A percentile compares a stretch with the other conserved stretches of the same genome.
Evolutionary conservation across 2,797 vertebrate species (phyloP).

Genomic region (Malacoctenus gilli): DNA sequence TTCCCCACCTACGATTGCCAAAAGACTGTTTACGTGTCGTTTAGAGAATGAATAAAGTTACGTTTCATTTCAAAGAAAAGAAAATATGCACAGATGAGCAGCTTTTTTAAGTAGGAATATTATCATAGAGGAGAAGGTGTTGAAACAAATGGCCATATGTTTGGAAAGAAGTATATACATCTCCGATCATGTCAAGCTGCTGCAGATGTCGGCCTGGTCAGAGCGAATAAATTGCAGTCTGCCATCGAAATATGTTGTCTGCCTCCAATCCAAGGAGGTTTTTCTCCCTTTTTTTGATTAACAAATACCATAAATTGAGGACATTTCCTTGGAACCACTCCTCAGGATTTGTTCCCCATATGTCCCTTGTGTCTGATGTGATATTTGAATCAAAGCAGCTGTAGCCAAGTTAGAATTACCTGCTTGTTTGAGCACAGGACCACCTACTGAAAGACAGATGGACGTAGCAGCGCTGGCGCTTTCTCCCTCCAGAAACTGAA

Average conservation of each 20-base stretch:
- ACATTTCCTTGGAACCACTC: background rate
- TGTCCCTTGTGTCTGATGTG: slow-evolving; percentile 24
- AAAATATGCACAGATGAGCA: too few species aligned
- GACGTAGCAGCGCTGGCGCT: slow-evolving; percentile 18
- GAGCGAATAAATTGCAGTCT: background rate
- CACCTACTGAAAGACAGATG: slow-evolving; percentile 59
- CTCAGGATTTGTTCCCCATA: slow-evolving; percentile 20
- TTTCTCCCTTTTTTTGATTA: background rate
- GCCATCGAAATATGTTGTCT: background rate
- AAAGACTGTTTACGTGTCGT: too few species aligned
- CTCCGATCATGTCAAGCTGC: background rate
- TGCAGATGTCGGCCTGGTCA: background rate
- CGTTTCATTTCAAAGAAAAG: too few species aligned
- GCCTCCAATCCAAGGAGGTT: background rate
- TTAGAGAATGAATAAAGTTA: too few species aligned
- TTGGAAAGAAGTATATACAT: too few species aligned
- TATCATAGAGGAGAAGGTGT: background rate
- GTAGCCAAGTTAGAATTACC: slow-evolving; percentile 54
- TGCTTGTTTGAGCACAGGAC: slow-evolving; percentile 58
- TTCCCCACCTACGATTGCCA: too few species aligned
- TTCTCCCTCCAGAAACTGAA: slow-evolving; percentile 1
- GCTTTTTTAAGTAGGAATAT: background rate
- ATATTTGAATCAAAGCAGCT: slow-evolving; percentile 38
- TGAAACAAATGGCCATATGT: background rate
- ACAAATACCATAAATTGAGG: background rate